phyloP scores from a whole-genome alignment of 1,140 invertebrate species.

The Lamellibrachia luymesi region DNA sequence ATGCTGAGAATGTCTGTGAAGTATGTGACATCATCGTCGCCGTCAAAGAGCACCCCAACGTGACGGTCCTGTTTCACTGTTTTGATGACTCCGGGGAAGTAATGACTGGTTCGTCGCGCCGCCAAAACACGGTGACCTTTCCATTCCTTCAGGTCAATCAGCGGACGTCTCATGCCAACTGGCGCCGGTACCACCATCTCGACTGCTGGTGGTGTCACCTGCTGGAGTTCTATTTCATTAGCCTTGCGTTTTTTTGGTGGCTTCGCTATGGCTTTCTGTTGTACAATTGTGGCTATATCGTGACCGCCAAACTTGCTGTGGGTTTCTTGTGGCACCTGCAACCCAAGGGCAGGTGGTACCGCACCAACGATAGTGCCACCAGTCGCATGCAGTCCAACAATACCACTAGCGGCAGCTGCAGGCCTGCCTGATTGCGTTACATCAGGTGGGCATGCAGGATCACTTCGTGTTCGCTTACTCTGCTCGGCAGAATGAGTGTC shows the following conservation, averaged over 20 bases:
- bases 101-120: slow-evolving; percentile 71
- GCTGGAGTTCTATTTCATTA: slow-evolving; percentile 35
- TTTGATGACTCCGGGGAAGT: slow-evolving; percentile 76
- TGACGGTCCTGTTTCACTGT: slow-evolving; percentile 67
- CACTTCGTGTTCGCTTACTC: not conserved
- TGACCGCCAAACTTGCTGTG: not conserved
- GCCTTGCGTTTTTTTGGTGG: slow-evolving; percentile 55
- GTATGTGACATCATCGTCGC: slow-evolving; percentile 64
- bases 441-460: not conserved
- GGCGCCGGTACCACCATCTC: not conserved
- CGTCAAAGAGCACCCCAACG: slow-evolving; percentile 75
- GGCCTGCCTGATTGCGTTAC: not conserved
- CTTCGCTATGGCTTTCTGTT: slow-evolving; percentile 43
- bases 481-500: not conserved
- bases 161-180: slow-evolving; percentile 20
- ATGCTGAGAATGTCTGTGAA: slow-evolving; percentile 66
- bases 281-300: not conserved
- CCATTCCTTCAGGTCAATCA: slow-evolving; percentile 86
- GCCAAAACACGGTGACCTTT: slow-evolving; percentile 85
- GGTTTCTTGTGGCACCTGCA: not conserved
- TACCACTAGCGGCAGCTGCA: not conserved
- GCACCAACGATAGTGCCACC: not conserved
- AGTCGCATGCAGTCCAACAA: not conserved
- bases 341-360: not conserved
- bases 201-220: slow-evolving; percentile 21